Base-by-base conservation (phyloP, 1,140 invertebrate genomes). In the Drosophila repletoides region DNA sequence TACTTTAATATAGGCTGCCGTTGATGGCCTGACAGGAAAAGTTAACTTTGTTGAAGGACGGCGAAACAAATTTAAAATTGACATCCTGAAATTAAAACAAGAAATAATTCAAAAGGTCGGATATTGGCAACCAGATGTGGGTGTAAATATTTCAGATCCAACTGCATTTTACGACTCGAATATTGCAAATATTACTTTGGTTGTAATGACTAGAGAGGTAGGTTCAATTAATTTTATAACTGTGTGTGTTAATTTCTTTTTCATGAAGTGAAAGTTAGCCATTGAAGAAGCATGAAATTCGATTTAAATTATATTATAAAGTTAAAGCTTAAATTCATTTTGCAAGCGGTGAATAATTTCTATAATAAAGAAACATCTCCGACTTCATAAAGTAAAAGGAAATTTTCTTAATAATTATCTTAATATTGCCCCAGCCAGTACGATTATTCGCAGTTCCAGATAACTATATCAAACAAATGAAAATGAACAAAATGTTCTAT, bases 1-100 rank as follows among this genome's bases (percentile, higher is more conserved):
- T 41, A n/a, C 46, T 6, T 19, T 15, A 4, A 64, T 52, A n/a
- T 6, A 89, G 88, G 88, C 68, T 24, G 29, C 73, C 17, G 92
- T 95, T 36, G 93, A 95, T 71, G 97, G 97, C 0, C 91, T 98
- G 34, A 98, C 97, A 0, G 98, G 98, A 3, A 94, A 93, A 26
- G 94, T 99, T 38, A 93, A 96, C 63, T 98, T 99, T 91, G 94
- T 94, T 64, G 94, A 96, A 86, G 97, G 97, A 0, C 93, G 93
- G 60, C 91, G 97, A 41, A 95, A 92, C 17, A 95, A 96, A 74
- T 96, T 98, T 89, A 95, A 95, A 86, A 91, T 98, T 40, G 96
- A 97, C 87, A 91, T 98, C 7, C 92, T 98, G 43, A 95, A 97
- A 89, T 90, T 98, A 52, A 94, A 94, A 41, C 94, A 94, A 19